Evolutionary conservation across 2,113 vertebrate species (phyloP).

Genomic region (Rhinolophus sinicus): DNA sequence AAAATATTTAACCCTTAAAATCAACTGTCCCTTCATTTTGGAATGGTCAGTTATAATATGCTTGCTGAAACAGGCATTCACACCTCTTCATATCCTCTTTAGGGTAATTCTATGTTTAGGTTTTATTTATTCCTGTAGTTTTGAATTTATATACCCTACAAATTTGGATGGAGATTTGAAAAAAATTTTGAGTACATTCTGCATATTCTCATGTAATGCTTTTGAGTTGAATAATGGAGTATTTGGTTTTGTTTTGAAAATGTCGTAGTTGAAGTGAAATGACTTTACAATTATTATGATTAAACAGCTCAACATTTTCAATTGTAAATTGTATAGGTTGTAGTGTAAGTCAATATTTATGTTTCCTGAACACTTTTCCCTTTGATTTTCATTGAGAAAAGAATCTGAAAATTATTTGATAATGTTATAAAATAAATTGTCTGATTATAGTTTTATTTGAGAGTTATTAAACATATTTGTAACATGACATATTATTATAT

Average conservation of each 20-base stretch:
- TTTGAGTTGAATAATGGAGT: not conserved
- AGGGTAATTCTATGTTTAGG: not conserved
- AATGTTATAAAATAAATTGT: constrained; percentile 8
- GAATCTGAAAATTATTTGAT: constrained; percentile 22
- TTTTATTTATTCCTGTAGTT: not conserved
- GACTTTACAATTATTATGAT: not conserved
- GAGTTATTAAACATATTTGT: not conserved
- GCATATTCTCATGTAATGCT: not conserved
- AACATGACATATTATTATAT: not conserved
- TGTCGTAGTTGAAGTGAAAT: not conserved
- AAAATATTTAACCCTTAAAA: not conserved
- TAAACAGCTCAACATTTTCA: not conserved
- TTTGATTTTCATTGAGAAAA: not conserved
- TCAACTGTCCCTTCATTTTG: not conserved
- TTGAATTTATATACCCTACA: not conserved
- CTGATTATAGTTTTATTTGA: not conserved
- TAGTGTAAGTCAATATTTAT: not conserved
- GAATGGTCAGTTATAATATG: not conserved
- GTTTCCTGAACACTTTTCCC: not conserved
- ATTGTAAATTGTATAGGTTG: not conserved
- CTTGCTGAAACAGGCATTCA: not conserved
- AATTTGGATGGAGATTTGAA: not conserved
- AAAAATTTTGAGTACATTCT: not conserved
- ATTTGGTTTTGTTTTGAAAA: constrained; percentile 6
- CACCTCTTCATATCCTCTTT: not conserved